These are phyloP conservation scores for Gallinago nigripennis DNA, from an alignment of 2,797 vertebrate species.

Conservation along the genomic window DNA sequence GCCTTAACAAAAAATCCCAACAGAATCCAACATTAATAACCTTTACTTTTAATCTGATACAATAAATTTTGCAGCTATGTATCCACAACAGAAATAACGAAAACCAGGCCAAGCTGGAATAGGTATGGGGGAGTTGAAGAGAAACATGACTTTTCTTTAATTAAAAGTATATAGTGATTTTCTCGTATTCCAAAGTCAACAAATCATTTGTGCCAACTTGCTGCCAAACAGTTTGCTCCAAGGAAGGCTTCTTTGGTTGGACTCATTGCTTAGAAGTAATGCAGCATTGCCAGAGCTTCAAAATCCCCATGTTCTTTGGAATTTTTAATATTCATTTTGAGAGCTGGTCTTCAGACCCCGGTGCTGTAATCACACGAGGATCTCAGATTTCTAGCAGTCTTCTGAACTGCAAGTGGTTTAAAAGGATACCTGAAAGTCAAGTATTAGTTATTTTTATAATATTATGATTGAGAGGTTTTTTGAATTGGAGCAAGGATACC, in stretches of 20 bases:
- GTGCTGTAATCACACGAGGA: not conserved
- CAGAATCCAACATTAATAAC: conserved; percentile 32
- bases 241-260: not conserved
- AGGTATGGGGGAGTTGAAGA: not conserved
- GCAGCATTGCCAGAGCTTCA: not conserved
- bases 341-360: not conserved
- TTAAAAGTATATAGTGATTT: conserved; percentile 26
- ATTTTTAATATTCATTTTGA: not conserved
- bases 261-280: not conserved
- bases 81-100: conserved; percentile 18
- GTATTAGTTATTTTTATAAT: not conserved
- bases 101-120: not conserved
- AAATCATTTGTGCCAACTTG: not conserved
- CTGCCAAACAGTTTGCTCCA: not conserved
- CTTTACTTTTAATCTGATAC: conserved; percentile 46
- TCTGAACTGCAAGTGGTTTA: not conserved
- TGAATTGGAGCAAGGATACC: not conserved
- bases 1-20: conserved; percentile 3
- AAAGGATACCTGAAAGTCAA: not conserved
- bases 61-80: conserved; percentile 48
- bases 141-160: not conserved
- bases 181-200: conserved; percentile 10
- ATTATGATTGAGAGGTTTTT: not conserved
- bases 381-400: not conserved
- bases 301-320: not conserved